Evolutionary conservation across 2,888 invertebrate genomes (phyloP).

Genomic region (Parapristionchus giblindavisi): DNA sequence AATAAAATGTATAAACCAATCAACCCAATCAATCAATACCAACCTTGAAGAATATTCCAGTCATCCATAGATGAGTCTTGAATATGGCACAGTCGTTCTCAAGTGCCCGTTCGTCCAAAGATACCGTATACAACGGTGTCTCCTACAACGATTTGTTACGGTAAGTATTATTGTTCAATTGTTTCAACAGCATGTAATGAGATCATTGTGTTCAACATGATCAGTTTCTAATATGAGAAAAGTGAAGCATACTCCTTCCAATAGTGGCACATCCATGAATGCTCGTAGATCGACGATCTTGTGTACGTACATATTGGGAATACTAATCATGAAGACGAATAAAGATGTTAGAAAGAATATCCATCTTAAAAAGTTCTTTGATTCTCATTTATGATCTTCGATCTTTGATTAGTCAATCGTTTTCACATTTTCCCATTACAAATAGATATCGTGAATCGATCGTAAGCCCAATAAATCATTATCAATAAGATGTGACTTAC

Average conservation of each 20-base stretch:
- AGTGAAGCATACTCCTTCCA: neutral
- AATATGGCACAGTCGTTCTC: slow-evolving; percentile 34
- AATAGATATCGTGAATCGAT: neutral
- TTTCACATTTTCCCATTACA: neutral
- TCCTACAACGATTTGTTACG: neutral
- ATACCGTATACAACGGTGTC: slow-evolving; percentile 33
- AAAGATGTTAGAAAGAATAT: slow-evolving; percentile 29
- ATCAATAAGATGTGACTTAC: slow-evolving; percentile 31
- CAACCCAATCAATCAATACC: too few species aligned
- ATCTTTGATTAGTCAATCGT: neutral
- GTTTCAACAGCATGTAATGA: neutral
- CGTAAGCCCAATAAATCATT: neutral
- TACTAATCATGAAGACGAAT: slow-evolving; percentile 21
- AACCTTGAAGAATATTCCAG: slow-evolving; percentile 36
- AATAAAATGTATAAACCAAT: too few species aligned
- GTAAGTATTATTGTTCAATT: neutral
- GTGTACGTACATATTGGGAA: slow-evolving; percentile 25
- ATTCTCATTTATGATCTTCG: neutral
- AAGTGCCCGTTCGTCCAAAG: slow-evolving; percentile 10
- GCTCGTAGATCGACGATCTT: slow-evolving; percentile 13
- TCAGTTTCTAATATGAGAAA: neutral
- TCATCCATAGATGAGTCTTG: slow-evolving; percentile 37
- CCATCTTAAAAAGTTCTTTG: neutral
- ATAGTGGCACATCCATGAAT: neutral
- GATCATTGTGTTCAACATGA: neutral